Conservation (phyloP, 1,140 invertebrate genomes). For the Drosophila oshimai region DNA sequence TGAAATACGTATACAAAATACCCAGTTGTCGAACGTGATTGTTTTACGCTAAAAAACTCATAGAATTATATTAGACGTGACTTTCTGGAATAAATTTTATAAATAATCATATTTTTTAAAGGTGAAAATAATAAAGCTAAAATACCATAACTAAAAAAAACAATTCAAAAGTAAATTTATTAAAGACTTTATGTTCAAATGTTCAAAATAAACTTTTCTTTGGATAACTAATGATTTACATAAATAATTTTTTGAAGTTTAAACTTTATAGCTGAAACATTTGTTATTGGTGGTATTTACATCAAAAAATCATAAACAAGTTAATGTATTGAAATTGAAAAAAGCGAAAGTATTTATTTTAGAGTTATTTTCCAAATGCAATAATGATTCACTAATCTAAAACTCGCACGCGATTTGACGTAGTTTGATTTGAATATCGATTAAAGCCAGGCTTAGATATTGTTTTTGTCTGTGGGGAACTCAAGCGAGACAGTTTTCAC, state of each 20-base stretch:
- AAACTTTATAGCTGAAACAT: too few relatives aligned
- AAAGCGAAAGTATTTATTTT: background rate
- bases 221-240: too few relatives aligned
- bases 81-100: background rate
- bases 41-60: background rate
- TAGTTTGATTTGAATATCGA: slow-evolving; percentile 12
- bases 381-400: background rate
- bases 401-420: background rate
- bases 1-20: background rate
- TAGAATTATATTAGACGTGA: background rate
- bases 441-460: slow-evolving; percentile 39
- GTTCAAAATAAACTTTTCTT: too few relatives aligned
- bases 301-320: background rate
- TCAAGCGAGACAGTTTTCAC: slow-evolving; percentile 59
- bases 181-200: too few relatives aligned
- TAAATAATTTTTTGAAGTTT: too few relatives aligned
- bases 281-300: too few relatives aligned
- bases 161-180: too few relatives aligned
- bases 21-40: background rate
- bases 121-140: too few relatives aligned
- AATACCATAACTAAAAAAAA: too few relatives aligned
- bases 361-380: background rate
- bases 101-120: too few relatives aligned
- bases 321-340: background rate
- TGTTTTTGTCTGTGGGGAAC: slow-evolving; percentile 15